phyloP scores from a whole-genome alignment of 2,888 invertebrate species.

The Lithophane socia region DNA sequence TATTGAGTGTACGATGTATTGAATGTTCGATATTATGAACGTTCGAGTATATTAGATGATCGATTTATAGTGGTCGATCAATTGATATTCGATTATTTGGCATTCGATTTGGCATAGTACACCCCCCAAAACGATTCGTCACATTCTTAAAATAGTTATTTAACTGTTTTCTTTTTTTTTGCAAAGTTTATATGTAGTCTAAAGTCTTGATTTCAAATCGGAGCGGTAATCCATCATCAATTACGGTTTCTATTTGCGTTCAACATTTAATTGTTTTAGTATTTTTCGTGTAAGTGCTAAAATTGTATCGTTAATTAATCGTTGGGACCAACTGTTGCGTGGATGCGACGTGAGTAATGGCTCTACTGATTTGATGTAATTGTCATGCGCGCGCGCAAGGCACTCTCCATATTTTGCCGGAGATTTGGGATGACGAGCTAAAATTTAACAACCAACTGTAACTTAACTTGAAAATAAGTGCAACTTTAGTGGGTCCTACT shows the following conservation, averaged over 20 bases:
- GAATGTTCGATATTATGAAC: no score
- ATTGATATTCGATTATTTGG: no score
- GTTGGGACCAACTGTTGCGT: slow-evolving; percentile 79
- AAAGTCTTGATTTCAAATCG: slow-evolving; percentile 36
- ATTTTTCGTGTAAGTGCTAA: slow-evolving; percentile 80
- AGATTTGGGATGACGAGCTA: slow-evolving; percentile 19
- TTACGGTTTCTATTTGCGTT: slow-evolving; percentile 67
- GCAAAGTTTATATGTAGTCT: slow-evolving; percentile 27
- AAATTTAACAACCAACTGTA: background rate
- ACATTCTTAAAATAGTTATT: slow-evolving; percentile 13
- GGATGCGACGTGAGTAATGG: slow-evolving; percentile 85
- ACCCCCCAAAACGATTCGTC: background rate
- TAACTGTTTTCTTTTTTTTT: slow-evolving; percentile 8
- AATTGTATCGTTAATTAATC: slow-evolving; percentile 84
- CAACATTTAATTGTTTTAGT: slow-evolving; percentile 67
- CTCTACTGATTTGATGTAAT: slow-evolving; percentile 85
- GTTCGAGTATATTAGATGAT: no score
- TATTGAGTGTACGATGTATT: no score
- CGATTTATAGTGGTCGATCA: no score
- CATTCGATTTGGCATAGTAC: no score
- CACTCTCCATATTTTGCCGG: slow-evolving; percentile 61
- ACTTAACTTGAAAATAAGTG: background rate
- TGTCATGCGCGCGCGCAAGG: slow-evolving; percentile 79
- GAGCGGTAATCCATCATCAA: slow-evolving; percentile 65
- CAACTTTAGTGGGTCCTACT: background rate